These are phyloP conservation scores for Stichopus horrens DNA, from an alignment of 53 echinoderm and acorn worm species.

Conservation along the genomic window DNA sequence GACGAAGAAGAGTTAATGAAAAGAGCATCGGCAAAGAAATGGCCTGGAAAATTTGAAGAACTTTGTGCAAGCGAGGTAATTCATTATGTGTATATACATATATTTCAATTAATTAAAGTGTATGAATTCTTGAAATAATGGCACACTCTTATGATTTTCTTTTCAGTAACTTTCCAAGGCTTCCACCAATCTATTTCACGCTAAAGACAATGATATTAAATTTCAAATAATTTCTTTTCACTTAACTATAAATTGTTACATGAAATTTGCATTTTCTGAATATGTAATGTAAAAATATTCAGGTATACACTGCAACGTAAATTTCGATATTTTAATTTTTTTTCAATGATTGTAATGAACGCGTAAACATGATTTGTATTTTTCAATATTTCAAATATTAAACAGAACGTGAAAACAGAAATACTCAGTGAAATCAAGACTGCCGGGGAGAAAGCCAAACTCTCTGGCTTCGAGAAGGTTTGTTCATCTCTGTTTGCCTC, in stretches of 20 bases:
- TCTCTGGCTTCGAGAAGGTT: constrained; percentile 72
- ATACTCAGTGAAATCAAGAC: constrained; percentile 56
- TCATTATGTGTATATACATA: too few relatives aligned
- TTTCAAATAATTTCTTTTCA: too few relatives aligned
- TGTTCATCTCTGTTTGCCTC: not conserved
- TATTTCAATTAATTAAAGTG: too few relatives aligned
- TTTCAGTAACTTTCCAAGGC: too few relatives aligned
- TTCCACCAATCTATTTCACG: too few relatives aligned
- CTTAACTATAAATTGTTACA: not conserved
- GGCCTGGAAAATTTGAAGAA: constrained; percentile 54
- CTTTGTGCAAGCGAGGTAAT: constrained; percentile 60
- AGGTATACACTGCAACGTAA: not conserved
- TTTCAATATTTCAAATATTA: not conserved
- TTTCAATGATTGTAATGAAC: not conserved
- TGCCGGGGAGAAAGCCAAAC: constrained; percentile 55
- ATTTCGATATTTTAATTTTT: not conserved
- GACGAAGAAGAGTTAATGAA: constrained; percentile 65
- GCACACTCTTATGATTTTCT: too few relatives aligned
- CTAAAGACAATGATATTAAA: too few relatives aligned
- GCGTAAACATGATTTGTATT: not conserved
- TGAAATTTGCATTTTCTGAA: not conserved
- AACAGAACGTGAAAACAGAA: constrained; percentile 56
- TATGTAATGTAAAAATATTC: not conserved
- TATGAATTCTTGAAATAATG: too few relatives aligned
- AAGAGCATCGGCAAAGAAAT: constrained; percentile 49